phyloP scores from a whole-genome alignment of 2,113 vertebrate species.

The Sardina pilchardus region DNA sequence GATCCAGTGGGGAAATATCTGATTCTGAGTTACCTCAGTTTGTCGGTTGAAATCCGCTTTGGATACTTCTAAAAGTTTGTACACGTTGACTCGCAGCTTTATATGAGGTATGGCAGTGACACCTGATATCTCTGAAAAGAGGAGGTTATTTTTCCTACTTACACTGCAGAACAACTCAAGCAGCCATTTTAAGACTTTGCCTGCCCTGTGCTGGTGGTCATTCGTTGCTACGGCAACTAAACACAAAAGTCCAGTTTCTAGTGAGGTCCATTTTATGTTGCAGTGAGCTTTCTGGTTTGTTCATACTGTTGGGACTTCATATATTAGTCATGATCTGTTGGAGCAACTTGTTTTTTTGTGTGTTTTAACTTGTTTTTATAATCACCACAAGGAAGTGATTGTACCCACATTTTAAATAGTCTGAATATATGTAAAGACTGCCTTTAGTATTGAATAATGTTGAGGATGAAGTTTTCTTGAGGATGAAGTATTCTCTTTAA shows the following conservation, averaged over 20 bases:
- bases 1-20: not conserved
- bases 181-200: constrained; percentile 8
- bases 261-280: not conserved
- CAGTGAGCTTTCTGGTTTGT: constrained; percentile 24
- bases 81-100: not conserved
- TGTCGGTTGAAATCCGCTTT: not conserved
- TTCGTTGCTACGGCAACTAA: constrained; percentile 6
- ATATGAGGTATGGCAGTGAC: not conserved
- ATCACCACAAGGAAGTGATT: not conserved
- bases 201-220: not conserved
- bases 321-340: not conserved
- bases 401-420: not conserved
- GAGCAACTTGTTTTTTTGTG: not conserved
- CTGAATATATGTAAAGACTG: not conserved
- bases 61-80: not conserved
- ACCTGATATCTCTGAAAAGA: not conserved
- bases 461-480: too few species aligned
- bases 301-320: not conserved
- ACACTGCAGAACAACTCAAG: not conserved
- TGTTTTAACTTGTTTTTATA: not conserved
- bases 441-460: too few species aligned
- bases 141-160: not conserved
- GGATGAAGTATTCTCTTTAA: not conserved
- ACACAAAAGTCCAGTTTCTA: constrained; percentile 15
- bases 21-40: not conserved